These are phyloP conservation scores for Neoarius graeffei DNA, from an alignment of 2,113 vertebrate species.

Conservation along the genomic window DNA sequence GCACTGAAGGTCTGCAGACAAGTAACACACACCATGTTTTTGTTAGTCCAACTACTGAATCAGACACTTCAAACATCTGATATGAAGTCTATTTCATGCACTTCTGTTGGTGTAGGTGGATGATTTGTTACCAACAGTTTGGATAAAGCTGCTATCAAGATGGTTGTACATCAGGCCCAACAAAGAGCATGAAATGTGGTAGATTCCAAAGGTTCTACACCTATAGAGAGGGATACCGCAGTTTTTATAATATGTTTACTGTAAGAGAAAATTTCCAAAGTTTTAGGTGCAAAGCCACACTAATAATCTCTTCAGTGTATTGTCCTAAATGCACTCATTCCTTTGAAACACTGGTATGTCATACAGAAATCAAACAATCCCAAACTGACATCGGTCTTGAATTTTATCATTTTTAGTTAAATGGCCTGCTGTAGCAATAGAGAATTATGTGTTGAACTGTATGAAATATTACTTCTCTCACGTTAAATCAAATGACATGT, in stretches of 20 bases:
- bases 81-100: slow-evolving; percentile 16
- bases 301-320: neutral
- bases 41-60: neutral
- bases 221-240: neutral
- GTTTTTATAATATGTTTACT: neutral
- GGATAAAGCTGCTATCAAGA: neutral
- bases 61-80: neutral
- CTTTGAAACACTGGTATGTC: slow-evolving; percentile 20
- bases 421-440: slow-evolving; percentile 64
- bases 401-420: slow-evolving; percentile 42
- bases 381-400: slow-evolving; percentile 8
- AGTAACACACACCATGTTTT: neutral
- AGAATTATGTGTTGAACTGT: slow-evolving; percentile 34
- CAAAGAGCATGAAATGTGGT: slow-evolving; percentile 6
- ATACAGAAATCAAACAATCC: neutral
- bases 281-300: neutral
- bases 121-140: neutral
- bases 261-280: slow-evolving; percentile 20
- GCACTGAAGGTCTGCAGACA: neutral
- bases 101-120: neutral
- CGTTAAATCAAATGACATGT: slow-evolving; percentile 29
- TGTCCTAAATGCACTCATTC: slow-evolving; percentile 7
- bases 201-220: neutral
- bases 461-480: neutral
- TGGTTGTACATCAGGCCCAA: neutral